Conservation (phyloP, 2,888 invertebrate genomes). For the Plebejus argus region DNA sequence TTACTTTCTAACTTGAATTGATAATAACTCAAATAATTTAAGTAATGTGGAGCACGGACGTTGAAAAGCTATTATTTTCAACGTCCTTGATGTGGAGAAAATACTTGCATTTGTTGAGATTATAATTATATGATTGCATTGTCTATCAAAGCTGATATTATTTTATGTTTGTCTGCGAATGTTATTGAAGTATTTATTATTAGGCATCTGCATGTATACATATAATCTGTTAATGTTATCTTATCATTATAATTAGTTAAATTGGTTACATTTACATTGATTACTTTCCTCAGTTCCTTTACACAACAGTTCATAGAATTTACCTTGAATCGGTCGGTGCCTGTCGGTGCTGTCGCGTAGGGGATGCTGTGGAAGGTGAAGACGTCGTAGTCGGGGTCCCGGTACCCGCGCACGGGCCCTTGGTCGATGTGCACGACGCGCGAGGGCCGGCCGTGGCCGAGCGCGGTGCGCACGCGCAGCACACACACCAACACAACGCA, state of each 20-base stretch:
- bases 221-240: not conserved
- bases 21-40: too few relatives aligned
- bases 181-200: too few relatives aligned
- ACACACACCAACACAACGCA: slow-evolving; percentile 15
- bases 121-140: too few relatives aligned
- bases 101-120: too few relatives aligned
- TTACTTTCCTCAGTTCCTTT: not conserved
- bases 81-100: too few relatives aligned
- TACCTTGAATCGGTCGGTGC: slow-evolving; percentile 44
- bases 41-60: too few relatives aligned
- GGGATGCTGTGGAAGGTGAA: slow-evolving; percentile 57
- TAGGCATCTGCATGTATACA: not conserved
- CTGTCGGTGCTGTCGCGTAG: slow-evolving; percentile 58
- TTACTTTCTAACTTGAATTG: too few relatives aligned
- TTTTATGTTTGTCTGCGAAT: too few relatives aligned
- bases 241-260: not conserved
- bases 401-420: not conserved
- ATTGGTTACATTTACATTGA: not conserved
- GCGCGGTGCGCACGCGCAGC: not conserved
- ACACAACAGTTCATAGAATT: slow-evolving; percentile 43
- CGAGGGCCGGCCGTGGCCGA: slow-evolving; percentile 36
- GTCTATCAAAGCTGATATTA: too few relatives aligned
- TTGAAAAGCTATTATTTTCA: too few relatives aligned
- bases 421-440: slow-evolving; percentile 43
- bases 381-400: slow-evolving; percentile 42